These are phyloP conservation scores for Dasypogon diadema DNA, from an alignment of 2,888 invertebrate species.

Conservation along the genomic window DNA sequence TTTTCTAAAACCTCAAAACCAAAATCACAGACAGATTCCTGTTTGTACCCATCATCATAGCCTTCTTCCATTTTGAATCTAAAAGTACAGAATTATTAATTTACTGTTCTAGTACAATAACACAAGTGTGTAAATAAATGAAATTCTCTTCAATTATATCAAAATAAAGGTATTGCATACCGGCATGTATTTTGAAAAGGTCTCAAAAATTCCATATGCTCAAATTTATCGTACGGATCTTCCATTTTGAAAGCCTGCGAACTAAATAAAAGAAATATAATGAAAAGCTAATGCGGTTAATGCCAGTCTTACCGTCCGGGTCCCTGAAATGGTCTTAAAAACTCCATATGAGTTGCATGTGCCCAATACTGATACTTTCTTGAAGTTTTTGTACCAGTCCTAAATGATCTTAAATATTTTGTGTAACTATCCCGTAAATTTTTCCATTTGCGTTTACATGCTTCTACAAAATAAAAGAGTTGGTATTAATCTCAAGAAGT, in stretches of 20 bases:
- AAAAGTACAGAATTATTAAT: not conserved
- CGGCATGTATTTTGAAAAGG: constrained; percentile 67
- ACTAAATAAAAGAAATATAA: constrained; percentile 35
- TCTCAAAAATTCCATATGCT: constrained; percentile 67
- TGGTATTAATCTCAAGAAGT: too few species aligned
- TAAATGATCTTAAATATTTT: constrained; percentile 67
- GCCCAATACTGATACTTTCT: constrained; percentile 69
- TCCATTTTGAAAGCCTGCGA: constrained; percentile 44
- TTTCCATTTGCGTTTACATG: constrained; percentile 68
- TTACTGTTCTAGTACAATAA: not conserved
- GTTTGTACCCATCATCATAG: constrained; percentile 22
- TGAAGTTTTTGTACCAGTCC: constrained; percentile 67
- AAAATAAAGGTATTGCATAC: too few species aligned
- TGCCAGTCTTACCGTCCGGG: constrained; percentile 63
- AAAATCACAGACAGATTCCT: constrained; percentile 48
- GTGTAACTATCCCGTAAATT: constrained; percentile 68
- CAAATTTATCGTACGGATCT: constrained; percentile 54
- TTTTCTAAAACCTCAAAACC: constrained; percentile 53
- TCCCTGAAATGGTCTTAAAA: constrained; percentile 66
- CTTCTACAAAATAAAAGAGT: constrained; percentile 61
- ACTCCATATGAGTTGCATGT: constrained; percentile 68
- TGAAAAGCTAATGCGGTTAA: constrained; percentile 17
- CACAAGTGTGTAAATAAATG: not conserved
- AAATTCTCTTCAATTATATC: too few species aligned
- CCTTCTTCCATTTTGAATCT: constrained; percentile 30